A percentile compares a stretch with the other conserved stretches of the same genome.
Conservation (phyloP, 37 sponge, comb jelly and placozoan genomes). For the Beroe ovata region DNA sequence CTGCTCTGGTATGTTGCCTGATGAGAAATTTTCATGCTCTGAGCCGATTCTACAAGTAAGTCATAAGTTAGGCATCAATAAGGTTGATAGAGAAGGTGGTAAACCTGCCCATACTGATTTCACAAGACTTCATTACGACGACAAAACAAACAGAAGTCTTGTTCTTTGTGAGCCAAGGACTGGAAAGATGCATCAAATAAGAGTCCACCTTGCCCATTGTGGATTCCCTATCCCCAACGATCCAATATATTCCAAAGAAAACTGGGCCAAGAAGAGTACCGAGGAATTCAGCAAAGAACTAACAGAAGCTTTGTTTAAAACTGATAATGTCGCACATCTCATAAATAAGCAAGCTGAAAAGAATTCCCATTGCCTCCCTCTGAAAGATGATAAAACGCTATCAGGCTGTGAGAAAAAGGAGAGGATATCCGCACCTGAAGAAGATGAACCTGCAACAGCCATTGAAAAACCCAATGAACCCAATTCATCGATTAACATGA, state of each 20-base stretch:
- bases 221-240: slow-evolving; percentile 47
- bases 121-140: slow-evolving; percentile 4
- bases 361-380: not conserved
- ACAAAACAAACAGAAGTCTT: not conserved
- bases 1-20: not conserved
- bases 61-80: slow-evolving; percentile 22
- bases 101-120: slow-evolving; percentile 57
- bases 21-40: not conserved
- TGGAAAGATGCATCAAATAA: slow-evolving; percentile 54
- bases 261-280: slow-evolving; percentile 63
- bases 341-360: not conserved
- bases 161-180: slow-evolving; percentile 19
- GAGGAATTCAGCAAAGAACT: slow-evolving; percentile 45
- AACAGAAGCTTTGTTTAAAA: slow-evolving; percentile 12
- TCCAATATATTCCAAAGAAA: slow-evolving; percentile 53
- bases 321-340: not conserved
- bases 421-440: not conserved
- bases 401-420: not conserved
- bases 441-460: not conserved
- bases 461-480: not conserved
- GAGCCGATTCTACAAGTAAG: slow-evolving; percentile 34
- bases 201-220: slow-evolving; percentile 20
- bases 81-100: slow-evolving; percentile 13
- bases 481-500: not conserved
- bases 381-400: not conserved